These are phyloP conservation scores for Pedicia rivosa DNA, from an alignment of 2,888 invertebrate species.

Conservation along the genomic window DNA sequence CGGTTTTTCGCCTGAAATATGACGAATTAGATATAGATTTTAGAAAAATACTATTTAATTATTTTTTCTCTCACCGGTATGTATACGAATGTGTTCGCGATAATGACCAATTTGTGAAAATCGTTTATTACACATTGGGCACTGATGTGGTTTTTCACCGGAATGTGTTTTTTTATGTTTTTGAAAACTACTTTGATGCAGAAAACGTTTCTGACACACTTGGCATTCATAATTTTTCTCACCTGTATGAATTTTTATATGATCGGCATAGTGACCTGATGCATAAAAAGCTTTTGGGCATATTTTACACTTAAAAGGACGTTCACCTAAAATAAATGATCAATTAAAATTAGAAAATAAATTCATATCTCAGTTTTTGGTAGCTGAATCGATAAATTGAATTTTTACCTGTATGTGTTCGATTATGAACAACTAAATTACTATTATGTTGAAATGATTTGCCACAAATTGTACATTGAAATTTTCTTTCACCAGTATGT, in stretches of 20 bases:
- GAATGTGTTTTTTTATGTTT: constrained; percentile 9
- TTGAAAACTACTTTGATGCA: constrained; percentile 7
- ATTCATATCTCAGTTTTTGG: no score
- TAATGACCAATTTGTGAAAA: constrained; percentile 9
- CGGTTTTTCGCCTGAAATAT: constrained; percentile 9
- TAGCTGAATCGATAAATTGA: no score
- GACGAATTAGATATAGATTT: no score
- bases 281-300: constrained; percentile 10
- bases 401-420: constrained; percentile 9
- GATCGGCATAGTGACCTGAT: constrained; percentile 8
- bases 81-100: constrained; percentile 6
- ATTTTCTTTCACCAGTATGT: constrained; percentile 7
- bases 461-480: constrained; percentile 10
- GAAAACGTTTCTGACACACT: constrained; percentile 9
- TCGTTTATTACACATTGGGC: constrained; percentile 6
- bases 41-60: no score
- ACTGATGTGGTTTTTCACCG: constrained; percentile 8
- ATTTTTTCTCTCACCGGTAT: no score
- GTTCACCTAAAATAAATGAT: no score
- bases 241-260: constrained; percentile 9
- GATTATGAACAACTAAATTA: constrained; percentile 9
- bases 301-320: constrained; percentile 8
- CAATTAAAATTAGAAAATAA: no score
- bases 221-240: constrained; percentile 6
- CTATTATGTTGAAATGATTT: constrained; percentile 8